Percentiles rank a stretch among this genome's conserved stretches.
Conservation (phyloP, 2,797 vertebrate species). For the Adrianichthys oophorus region DNA sequence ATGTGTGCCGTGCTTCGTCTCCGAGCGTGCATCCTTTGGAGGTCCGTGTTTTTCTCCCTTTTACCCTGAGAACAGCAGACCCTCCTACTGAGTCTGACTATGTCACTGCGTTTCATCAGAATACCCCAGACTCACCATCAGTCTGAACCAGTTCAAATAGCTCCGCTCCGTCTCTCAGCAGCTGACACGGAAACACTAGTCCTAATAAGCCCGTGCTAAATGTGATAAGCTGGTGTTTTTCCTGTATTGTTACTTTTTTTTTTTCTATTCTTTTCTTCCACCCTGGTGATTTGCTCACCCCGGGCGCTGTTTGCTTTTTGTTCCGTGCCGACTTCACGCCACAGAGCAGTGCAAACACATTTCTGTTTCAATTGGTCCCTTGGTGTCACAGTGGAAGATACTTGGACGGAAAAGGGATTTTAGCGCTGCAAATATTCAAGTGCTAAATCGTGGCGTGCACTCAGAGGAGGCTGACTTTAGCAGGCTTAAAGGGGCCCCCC, state of each 20-base stretch:
- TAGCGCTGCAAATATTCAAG: slow-evolving; percentile 71
- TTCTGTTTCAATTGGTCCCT: slow-evolving; percentile 82
- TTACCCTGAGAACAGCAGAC: slow-evolving; percentile 35
- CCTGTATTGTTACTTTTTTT: slow-evolving; percentile 33
- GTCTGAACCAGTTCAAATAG: slow-evolving; percentile 74
- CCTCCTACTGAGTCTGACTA: slow-evolving; percentile 50
- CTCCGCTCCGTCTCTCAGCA: slow-evolving; percentile 72
- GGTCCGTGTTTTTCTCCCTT: slow-evolving; percentile 18
- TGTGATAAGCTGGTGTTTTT: slow-evolving; percentile 73
- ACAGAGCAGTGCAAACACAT: slow-evolving; percentile 74
- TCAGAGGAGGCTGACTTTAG: slow-evolving; percentile 66
- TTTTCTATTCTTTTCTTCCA: slow-evolving; percentile 66
- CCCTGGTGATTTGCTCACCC: slow-evolving; percentile 78
- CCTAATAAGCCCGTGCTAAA: slow-evolving; percentile 78
- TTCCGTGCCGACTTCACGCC: slow-evolving; percentile 51
- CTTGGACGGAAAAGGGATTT: slow-evolving; percentile 74
- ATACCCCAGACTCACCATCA: slow-evolving; percentile 75
- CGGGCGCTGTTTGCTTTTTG: slow-evolving; percentile 72
- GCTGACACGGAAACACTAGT: slow-evolving; percentile 60
- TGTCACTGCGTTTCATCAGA: slow-evolving; percentile 80
- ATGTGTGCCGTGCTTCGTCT: slow-evolving; percentile 8
- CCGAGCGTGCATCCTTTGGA: slow-evolving; percentile 27
- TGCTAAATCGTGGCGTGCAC: slow-evolving; percentile 69
- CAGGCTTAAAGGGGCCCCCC: slow-evolving; percentile 72
- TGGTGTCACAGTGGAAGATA: slow-evolving; percentile 78